Percentiles rank a stretch among this genome's conserved stretches.
These are phyloP conservation scores for Aphelenchoides bicaudatus DNA, from an alignment of 2,888 invertebrate species.

Conservation along the genomic window DNA sequence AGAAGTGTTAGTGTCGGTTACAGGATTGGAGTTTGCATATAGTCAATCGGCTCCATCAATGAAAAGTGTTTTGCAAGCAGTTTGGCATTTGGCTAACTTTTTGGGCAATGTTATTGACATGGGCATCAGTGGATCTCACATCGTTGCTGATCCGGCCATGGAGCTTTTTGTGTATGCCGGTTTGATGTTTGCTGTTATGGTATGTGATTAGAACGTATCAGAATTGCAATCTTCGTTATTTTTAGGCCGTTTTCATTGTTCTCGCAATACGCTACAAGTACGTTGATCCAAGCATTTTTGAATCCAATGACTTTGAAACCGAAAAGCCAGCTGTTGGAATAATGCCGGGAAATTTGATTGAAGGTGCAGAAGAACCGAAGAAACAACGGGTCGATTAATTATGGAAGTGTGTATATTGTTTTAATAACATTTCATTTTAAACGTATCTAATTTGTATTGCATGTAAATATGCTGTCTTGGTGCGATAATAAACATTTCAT, in stretches of 20 bases:
- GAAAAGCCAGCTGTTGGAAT: too few relatives aligned
- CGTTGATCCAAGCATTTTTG: conserved; percentile 2
- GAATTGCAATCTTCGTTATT: conserved; percentile 4
- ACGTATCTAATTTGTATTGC: too few relatives aligned
- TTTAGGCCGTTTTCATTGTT: conserved; percentile 10
- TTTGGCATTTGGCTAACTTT: conserved; percentile 86
- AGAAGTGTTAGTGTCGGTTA: conserved; percentile 92
- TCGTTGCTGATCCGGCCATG: conserved; percentile 47
- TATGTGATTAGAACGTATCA: too few relatives aligned
- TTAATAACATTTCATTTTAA: too few relatives aligned
- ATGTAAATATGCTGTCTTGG: too few relatives aligned
- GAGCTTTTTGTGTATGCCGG: conserved; percentile 59
- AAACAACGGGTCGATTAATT: too few relatives aligned
- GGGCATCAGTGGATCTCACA: conserved; percentile 66
- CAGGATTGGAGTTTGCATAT: conserved; percentile 90
- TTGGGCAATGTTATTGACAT: conserved; percentile 89
- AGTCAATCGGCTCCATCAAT: conserved; percentile 80
- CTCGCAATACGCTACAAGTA: conserved; percentile 13
- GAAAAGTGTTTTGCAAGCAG: conserved; percentile 83
- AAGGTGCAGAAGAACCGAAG: too few relatives aligned
- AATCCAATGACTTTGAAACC: neutral
- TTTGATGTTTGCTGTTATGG: conserved; percentile 54
- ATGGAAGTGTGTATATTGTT: too few relatives aligned
- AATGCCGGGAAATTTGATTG: too few relatives aligned
- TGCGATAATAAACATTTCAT: too few relatives aligned